Evolutionary conservation across 2,797 vertebrate genomes (phyloP).

Genomic region (Synaphobranchus kaupii): DNA sequence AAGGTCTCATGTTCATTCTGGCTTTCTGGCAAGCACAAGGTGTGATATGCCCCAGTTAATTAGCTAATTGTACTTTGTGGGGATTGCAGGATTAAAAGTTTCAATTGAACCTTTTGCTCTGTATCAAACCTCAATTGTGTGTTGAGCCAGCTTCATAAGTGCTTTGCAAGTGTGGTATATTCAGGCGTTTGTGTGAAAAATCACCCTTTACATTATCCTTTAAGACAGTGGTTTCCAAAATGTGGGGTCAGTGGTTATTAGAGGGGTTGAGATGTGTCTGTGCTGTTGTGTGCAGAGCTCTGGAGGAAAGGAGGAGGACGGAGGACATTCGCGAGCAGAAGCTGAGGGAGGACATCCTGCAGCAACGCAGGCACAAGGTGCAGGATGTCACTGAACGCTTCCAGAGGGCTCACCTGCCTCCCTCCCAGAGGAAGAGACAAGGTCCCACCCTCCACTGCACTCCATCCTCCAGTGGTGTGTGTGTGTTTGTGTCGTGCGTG

Average conservation of each 20-base stretch:
- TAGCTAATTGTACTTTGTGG: neutral
- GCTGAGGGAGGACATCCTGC: conserved; percentile 80
- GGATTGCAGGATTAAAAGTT: conserved; percentile 15
- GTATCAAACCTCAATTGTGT: neutral
- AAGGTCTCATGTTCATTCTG: conserved; percentile 5
- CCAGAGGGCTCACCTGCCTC: conserved; percentile 77
- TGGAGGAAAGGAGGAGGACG: conserved; percentile 81
- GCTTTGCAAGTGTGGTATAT: neutral
- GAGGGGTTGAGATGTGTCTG: neutral
- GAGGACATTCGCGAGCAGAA: conserved; percentile 80
- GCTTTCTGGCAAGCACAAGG: conserved; percentile 1
- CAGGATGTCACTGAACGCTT: conserved; percentile 88
- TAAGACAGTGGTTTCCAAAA: neutral
- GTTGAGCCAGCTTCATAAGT: neutral
- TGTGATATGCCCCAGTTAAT: neutral
- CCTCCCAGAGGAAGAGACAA: conserved; percentile 72
- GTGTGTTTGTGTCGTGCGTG: neutral
- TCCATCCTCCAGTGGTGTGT: neutral
- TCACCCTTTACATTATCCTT: neutral
- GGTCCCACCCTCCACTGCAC: conserved; percentile 56
- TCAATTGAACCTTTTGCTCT: neutral
- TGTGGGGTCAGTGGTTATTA: neutral
- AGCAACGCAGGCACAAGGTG: conserved; percentile 79
- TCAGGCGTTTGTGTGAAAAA: neutral
- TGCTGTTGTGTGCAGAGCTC: conserved; percentile 68